These are phyloP conservation scores for Haemorhous mexicanus DNA, from an alignment of 2,113 vertebrate genomes.

Conservation along the genomic window DNA sequence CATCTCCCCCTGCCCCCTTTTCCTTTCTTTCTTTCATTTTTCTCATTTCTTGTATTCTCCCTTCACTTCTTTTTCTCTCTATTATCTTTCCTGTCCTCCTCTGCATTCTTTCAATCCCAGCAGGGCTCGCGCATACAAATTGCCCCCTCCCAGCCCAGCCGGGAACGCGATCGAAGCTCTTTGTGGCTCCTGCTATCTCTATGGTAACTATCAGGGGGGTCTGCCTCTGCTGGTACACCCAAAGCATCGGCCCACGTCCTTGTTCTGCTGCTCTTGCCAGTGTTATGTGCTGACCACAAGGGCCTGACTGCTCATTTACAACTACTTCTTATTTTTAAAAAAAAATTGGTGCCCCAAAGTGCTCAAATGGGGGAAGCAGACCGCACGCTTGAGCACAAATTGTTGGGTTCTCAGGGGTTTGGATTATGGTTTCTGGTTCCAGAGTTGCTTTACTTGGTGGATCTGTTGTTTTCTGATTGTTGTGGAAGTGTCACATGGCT, in stretches of 20 bases:
- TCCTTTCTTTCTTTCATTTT: neutral
- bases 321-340: neutral
- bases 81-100: slow-evolving; percentile 63
- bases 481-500: neutral
- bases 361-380: neutral
- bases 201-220: slow-evolving; percentile 73
- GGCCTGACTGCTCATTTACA: slow-evolving; percentile 33
- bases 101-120: slow-evolving; percentile 73
- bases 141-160: slow-evolving; percentile 70
- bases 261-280: slow-evolving; percentile 25
- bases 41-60: slow-evolving; percentile 29
- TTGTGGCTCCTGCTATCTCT: slow-evolving; percentile 70
- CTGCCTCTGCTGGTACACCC: slow-evolving; percentile 48
- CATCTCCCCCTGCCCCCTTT: neutral
- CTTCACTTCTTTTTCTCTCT: slow-evolving; percentile 49
- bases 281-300: neutral
- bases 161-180: slow-evolving; percentile 68
- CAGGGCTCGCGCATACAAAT: slow-evolving; percentile 72
- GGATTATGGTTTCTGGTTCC: neutral
- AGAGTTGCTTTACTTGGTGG: neutral
- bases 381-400: fast-evolving
- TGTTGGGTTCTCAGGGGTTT: neutral
- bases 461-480: neutral
- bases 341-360: neutral
- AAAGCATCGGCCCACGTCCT: slow-evolving; percentile 8